Base-by-base conservation (phyloP, 2,888 invertebrate genomes). In the Pyrrhia umbra region DNA sequence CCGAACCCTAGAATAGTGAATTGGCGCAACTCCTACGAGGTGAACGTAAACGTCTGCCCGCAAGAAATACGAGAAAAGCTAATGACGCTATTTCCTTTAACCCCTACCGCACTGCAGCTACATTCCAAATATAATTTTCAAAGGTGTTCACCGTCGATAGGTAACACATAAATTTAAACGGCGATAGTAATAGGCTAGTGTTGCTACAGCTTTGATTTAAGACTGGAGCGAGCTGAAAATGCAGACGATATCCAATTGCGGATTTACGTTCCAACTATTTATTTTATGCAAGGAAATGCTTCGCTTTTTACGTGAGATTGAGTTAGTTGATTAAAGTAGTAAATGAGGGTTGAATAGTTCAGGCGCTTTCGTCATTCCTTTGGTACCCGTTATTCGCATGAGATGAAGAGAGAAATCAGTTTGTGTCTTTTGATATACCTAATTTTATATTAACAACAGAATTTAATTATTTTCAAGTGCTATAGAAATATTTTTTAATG, bases 81-180 rank as follows among this genome's bases (percentile, higher is more conserved):
- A 93, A 94, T 93, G 93, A 93, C 87, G 89, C 90, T 83, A 93
- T 93, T 93, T 94, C 94, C 93, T 90, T 85, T 84, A 83, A 81
- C 85, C 83, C 76, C 77, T 81, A 85, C 89, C 88, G 93, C 91
- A 91, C 75, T 93, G 93, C 92, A 90, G 90, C 85, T 88, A 84
- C 80, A 82, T 79, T 86, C 86, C 87, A 91, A 92, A 92, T 92
- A 92, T 91, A 90, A 92, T 92, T 90, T 91, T 85, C 87, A 89
- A 91, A 91, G 89, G 90, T 91, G 89, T 88, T 90, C 87, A 78
- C 82, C 81, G 81, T 82, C 90, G 90, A 93, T 91, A 91, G 91
- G 88, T 90, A 91, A 90, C 90, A 89, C 92, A 92, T 93, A 93
- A 92, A 93, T 93, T 92, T 86, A 81, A 88, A 87, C 86, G 78